phyloP scores from a whole-genome alignment of 1,140 invertebrate species.

The Lethrus apterus region DNA sequence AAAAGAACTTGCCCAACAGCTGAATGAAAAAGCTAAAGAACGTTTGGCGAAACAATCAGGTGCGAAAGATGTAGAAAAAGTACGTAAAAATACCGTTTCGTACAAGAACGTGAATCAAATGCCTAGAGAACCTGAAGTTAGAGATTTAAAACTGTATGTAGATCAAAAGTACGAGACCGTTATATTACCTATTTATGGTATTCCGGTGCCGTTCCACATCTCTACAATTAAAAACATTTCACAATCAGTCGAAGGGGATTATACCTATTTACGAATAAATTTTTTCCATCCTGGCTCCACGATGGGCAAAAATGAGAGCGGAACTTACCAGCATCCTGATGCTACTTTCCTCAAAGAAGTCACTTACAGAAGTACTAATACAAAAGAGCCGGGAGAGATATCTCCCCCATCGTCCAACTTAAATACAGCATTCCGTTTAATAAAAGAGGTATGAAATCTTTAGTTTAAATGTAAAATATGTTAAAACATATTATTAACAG shows the following conservation, averaged over 20 bases:
- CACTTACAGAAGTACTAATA: constrained; percentile 96
- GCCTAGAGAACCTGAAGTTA: constrained; percentile 89
- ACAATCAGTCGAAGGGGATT: constrained; percentile 97
- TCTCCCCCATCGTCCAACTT: constrained; percentile 92
- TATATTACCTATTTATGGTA: constrained; percentile 92
- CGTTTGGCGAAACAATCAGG: constrained; percentile 81
- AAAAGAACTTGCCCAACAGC: constrained; percentile 80
- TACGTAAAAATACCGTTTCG: constrained; percentile 89
- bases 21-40: constrained; percentile 90
- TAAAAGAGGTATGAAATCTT: constrained; percentile 99
- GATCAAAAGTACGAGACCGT: constrained; percentile 97
- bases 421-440: constrained; percentile 92
- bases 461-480: too few species aligned
- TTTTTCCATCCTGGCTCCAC: constrained; percentile 97
- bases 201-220: constrained; percentile 96
- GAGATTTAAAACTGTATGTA: constrained; percentile 91
- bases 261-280: constrained; percentile 97
- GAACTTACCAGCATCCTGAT: constrained; percentile 85
- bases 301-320: constrained; percentile 86
- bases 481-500: constrained; percentile 1
- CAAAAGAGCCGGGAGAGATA: constrained; percentile 95
- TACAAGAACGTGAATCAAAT: constrained; percentile 90
- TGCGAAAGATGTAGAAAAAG: constrained; percentile 81
- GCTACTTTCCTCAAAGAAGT: constrained; percentile 98
- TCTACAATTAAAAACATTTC: constrained; percentile 99